phyloP scores from a whole-genome alignment of 2,797 vertebrate species.

The Spinibarbus caldwelli region DNA sequence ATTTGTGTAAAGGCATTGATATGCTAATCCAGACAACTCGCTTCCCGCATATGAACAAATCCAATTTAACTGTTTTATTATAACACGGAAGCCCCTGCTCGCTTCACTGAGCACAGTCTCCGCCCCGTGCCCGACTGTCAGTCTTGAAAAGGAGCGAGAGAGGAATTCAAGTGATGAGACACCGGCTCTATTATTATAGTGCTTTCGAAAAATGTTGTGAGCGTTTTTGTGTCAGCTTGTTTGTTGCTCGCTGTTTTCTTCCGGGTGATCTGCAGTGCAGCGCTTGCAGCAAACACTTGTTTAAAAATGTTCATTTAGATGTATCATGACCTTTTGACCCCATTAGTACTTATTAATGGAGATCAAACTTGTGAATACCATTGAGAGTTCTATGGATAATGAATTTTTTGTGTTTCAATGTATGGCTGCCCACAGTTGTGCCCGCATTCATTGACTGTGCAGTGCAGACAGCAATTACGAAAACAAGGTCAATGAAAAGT shows the following conservation, averaged over 20 bases:
- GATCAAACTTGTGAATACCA: background rate
- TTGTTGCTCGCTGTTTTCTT: background rate
- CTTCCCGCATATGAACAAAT: conserved; percentile 83
- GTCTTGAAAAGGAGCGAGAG: conserved; percentile 60
- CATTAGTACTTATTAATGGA: conserved; percentile 2
- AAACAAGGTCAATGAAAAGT: conserved; percentile 48
- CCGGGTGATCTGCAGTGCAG: background rate
- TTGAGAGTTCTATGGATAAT: conserved; percentile 9
- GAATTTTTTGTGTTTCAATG: conserved; percentile 31
- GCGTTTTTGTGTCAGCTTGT: background rate
- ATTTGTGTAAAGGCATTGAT: conserved; percentile 86
- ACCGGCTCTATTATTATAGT: background rate
- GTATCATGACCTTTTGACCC: background rate
- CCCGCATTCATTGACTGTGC: background rate
- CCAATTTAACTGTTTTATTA: conserved; percentile 86
- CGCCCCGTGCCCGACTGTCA: conserved; percentile 72
- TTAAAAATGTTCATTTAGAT: background rate
- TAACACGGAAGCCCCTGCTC: conserved; percentile 73
- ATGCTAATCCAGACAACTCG: conserved; percentile 85
- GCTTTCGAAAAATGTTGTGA: background rate
- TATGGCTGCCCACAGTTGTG: background rate
- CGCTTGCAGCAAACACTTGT: background rate
- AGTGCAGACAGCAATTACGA: conserved; percentile 46
- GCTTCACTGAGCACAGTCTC: conserved; percentile 75
- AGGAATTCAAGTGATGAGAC: conserved; percentile 19